Conservation (phyloP, 2,888 invertebrate species). For the Sabellastarte sp. region DNA sequence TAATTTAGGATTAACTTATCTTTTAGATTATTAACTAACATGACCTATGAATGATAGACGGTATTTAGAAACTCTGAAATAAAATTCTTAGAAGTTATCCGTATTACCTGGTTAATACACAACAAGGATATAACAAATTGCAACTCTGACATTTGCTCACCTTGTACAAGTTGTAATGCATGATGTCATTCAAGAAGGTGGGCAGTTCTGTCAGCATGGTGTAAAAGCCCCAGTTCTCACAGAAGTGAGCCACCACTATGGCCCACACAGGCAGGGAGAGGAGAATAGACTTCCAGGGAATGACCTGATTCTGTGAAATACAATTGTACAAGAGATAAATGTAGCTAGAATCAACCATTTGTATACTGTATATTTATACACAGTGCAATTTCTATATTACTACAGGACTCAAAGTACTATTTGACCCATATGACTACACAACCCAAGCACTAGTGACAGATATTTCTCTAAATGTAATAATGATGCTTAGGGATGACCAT, state of each 20-base stretch:
- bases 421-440: too few species aligned
- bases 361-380: too few species aligned
- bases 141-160: constrained; percentile 27
- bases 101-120: too few species aligned
- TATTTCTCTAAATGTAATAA: too few species aligned
- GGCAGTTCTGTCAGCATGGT: constrained; percentile 61
- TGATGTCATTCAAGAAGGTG: constrained; percentile 57
- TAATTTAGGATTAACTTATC: too few species aligned
- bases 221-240: constrained; percentile 63
- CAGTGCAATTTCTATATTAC: background rate
- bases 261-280: constrained; percentile 60
- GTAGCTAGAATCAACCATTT: too few species aligned
- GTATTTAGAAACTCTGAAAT: background rate
- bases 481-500: too few species aligned
- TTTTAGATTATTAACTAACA: too few species aligned
- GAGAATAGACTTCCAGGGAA: constrained; percentile 59
- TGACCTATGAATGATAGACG: constrained; percentile 5
- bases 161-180: constrained; percentile 47
- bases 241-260: constrained; percentile 59
- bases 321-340: too few species aligned
- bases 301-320: constrained; percentile 18
- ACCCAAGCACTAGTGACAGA: too few species aligned
- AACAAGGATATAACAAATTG: too few species aligned
- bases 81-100: too few species aligned
- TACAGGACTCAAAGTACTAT: background rate